Conservation (phyloP, 92 coral and sea anemone species). For the Porites evermanni region DNA sequence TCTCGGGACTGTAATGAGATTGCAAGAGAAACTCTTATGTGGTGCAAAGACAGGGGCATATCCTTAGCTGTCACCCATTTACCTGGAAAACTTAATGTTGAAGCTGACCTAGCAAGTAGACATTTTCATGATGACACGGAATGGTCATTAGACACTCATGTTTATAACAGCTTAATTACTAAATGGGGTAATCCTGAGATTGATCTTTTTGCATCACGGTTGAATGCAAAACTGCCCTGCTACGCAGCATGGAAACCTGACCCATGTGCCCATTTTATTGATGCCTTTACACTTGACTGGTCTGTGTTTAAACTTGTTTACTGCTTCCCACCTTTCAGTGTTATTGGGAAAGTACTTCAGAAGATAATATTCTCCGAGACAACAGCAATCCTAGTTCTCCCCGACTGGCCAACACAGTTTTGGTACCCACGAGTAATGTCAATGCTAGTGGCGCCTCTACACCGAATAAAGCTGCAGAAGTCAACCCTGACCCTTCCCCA, state of each 20-base stretch:
- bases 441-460: constrained; percentile 42
- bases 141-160: constrained; percentile 47
- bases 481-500: constrained; percentile 48
- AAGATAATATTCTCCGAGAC: neutral
- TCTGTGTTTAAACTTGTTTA: neutral
- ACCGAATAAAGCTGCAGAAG: constrained; percentile 17
- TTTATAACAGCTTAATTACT: constrained; percentile 18
- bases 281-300: constrained; percentile 73
- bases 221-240: constrained; percentile 44
- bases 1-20: too few relatives aligned
- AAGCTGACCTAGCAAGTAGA: too few relatives aligned
- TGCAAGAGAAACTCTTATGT: too few relatives aligned
- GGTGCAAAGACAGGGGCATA: constrained; percentile 17
- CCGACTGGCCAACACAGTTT: constrained; percentile 56
- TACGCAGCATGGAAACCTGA: constrained; percentile 68
- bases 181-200: constrained; percentile 59
- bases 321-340: constrained; percentile 17
- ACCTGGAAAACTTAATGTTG: too few relatives aligned
- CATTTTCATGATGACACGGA: constrained; percentile 15
- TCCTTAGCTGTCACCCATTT: too few relatives aligned
- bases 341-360: constrained; percentile 5
- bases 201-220: constrained; percentile 27
- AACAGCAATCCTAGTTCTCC: constrained; percentile 56
- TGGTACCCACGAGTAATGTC: constrained; percentile 61
- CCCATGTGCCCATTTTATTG: constrained; percentile 56